phyloP scores from a whole-genome alignment of 2,113 vertebrate genomes.

The Melanerpes formicivorus region DNA sequence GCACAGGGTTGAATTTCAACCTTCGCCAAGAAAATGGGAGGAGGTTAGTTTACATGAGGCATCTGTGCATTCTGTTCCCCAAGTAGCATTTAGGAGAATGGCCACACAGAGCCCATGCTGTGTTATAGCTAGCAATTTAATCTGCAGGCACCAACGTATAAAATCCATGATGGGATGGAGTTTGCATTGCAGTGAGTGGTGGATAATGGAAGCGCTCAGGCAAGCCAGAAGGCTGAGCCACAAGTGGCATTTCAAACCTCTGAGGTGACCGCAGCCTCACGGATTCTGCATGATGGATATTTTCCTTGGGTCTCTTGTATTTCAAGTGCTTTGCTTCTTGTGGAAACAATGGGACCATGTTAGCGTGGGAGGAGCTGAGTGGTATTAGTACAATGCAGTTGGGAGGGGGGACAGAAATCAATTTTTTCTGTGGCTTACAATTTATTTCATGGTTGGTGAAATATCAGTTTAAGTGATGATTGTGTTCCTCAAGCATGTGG shows the following conservation, averaged over 20 bases:
- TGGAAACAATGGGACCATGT: background rate
- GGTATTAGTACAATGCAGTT: background rate
- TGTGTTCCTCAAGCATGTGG: constrained; percentile 20
- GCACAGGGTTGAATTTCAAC: constrained; percentile 23
- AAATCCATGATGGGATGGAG: background rate
- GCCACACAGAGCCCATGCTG: constrained; percentile 44
- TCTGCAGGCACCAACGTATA: constrained; percentile 33
- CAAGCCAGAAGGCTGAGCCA: constrained; percentile 33
- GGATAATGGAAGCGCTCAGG: constrained; percentile 7
- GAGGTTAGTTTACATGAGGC: constrained; percentile 37
- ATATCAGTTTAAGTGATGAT: constrained; percentile 39
- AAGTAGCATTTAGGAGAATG: constrained; percentile 32
- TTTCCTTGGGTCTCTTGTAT: constrained; percentile 10
- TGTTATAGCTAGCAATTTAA: constrained; percentile 58
- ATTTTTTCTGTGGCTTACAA: constrained; percentile 39
- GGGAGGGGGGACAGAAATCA: background rate
- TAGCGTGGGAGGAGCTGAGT: background rate
- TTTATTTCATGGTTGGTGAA: constrained; percentile 52
- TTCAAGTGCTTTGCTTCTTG: background rate
- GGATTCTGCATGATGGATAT: constrained; percentile 9
- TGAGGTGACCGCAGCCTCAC: constrained; percentile 5
- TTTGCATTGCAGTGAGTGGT: background rate
- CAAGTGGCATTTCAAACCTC: constrained; percentile 50
- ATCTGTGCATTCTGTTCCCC: constrained; percentile 50
- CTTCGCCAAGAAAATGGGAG: background rate